Base-by-base conservation (phyloP, 2,113 vertebrate species). In the Odontesthes bonariensis region DNA sequence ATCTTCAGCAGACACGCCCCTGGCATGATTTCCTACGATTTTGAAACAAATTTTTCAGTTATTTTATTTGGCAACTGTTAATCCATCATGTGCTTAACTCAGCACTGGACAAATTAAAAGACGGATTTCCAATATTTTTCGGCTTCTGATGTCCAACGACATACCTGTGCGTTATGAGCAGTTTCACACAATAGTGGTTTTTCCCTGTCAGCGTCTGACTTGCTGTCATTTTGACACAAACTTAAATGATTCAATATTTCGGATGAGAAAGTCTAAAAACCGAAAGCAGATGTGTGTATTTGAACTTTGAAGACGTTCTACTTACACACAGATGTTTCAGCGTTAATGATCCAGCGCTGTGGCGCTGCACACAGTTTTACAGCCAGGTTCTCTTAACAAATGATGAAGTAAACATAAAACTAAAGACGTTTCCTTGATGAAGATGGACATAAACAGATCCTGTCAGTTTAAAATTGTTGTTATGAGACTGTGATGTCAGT, bases 121-220 rank as follows among this genome's bases (percentile, higher is more conserved):
- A n/a, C n/a, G n/a, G 40, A 0, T 2, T 0, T 49, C 46, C 7
- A 8, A 49, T 49, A n/a, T n/a, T n/a, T n/a, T n/a, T n/a, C n/a
- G n/a, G n/a, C n/a, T n/a, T n/a, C n/a, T n/a, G n/a, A n/a, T n/a
- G n/a, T n/a, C n/a, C n/a, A n/a, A n/a, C n/a, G n/a, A n/a, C n/a
- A n/a, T n/a, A 3, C 14, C 6, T 49, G 46, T 8, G 11, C 10
- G 2, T 17, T n/a, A 49, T 17, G 46, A 49, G 14, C 16, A 49
- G 46, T 13, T 49, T 2, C 46, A 49, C 46, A 6, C 19, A 49
- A 49, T 13, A 49, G 10, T 38, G 35, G 1, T 38, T 38, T 38
- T 38, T 10, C 35, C 35, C 35, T 2, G 10, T 38, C 35, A 3
- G 35, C 35, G 35, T 49, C 46, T 19, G 46, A 49, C 46, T 1